Evolutionary conservation across 2,888 invertebrate species (phyloP), one percentile per base, ranked within the genome.

Genomic region (Morpho helenor): DNA sequence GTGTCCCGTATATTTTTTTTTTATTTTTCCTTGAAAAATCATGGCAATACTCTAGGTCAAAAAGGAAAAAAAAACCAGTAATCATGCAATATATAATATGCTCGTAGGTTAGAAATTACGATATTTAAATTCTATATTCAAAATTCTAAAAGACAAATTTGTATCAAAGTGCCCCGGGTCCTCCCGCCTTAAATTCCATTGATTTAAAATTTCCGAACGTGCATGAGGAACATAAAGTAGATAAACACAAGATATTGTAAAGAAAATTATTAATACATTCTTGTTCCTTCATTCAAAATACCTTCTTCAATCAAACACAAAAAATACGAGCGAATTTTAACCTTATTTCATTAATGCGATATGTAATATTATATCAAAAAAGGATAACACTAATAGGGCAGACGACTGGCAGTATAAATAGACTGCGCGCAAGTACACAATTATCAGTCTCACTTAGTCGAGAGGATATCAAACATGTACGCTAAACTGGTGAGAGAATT

Each of bases 381-480:
- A 52, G 52, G 46, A 46, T 50, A 49, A 31, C 48, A n/a, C 39
- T 45, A 45, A 43, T 52, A 57, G 44, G 52, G 49, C 52, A 45
- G 45, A 41, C 52, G 22, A 39, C n/a, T 8, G 49, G 23, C 9
- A 54, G 63, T 71, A 72, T 72, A 72, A 68, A 71, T 60, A 57
- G 8, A 22, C 23, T 52, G 60, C 41, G 46, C 45, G 40, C 7
- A 31, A 41, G 40, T 16, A 7, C 9, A n/a, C 31, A 43, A 7
- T 59, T 68, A 86, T 88, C 88, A 88, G 88, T 88, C 88, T 87
- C 87, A 82, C 84, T 73, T 62, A 64, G 84, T 83, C 65, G 87
- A 87, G 88, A 88, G 88, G 87, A 87, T 84, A 82, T 63, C 57
- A 73, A 82, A 68, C 70, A 88, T 89, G 89, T 81, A 76, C 84